Evolutionary conservation across 2,888 invertebrate species (phyloP), one percentile per base, ranked within the genome.

Genomic region (Thalpophila matura): DNA sequence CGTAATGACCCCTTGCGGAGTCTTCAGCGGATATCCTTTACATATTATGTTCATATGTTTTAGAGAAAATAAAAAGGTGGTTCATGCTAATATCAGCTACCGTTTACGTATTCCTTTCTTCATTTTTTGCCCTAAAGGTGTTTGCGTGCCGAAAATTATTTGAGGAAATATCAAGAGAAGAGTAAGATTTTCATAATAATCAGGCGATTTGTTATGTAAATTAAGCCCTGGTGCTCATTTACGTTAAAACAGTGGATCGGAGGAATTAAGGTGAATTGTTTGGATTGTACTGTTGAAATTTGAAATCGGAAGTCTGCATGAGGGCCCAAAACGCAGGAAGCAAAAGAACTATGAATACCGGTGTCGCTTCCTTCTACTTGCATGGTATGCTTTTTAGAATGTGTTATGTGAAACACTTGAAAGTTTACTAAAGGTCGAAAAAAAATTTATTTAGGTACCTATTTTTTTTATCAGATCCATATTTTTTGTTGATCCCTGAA

Each of bases 131-230:
- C 83, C 81, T 70, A 70, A 77, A 84, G 84, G 74, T 74, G 82
- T 87, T 91, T 90, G 92, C 93, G 92, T 94, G 94, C 87, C 86
- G 89, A 89, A 93, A 93, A 94, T 93, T 89, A 86, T 86, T 78
- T 74, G 80, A 72, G 77, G 84, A 84, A 86, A 85, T 81, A 82
- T 83, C 79, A 81, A 73, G 75, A 69, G 71, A 76, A 57, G 60
- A 69, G 77, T 74, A 78, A 80, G 83, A 83, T 87, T 87, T 85
- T 61, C 79, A 78, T 83, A 83, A 87, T 83, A 80, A 85, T 82
- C 55, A 67, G 73, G 55, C 72, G 74, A 80, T 75, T 81, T 82
- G 75, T 77, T 84, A 84, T 86, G 82, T 71, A 82, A 85, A 86
- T 86, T 78, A 56, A 57, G 74, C 69, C 57, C 75, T 65, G 61